These are phyloP conservation scores for Psittacus erithacus DNA, from an alignment of 2,113 vertebrate species.

Conservation along the genomic window DNA sequence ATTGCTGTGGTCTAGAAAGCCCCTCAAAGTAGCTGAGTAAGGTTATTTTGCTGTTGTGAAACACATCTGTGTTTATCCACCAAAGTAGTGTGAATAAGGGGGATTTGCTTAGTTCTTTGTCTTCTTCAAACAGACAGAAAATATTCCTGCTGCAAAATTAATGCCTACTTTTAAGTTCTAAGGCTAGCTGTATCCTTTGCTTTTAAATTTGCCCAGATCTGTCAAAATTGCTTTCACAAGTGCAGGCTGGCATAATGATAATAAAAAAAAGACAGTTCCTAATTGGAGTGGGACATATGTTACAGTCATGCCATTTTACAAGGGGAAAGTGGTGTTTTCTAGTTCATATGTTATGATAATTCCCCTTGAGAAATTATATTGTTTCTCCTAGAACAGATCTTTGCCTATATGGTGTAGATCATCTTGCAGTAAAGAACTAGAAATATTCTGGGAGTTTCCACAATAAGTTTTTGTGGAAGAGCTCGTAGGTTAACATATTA, in stretches of 20 bases:
- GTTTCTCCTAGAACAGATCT: slow-evolving; percentile 18
- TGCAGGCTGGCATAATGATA: slow-evolving; percentile 37
- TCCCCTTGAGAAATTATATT: slow-evolving; percentile 13
- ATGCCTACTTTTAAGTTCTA: slow-evolving; percentile 33
- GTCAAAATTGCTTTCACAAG: slow-evolving; percentile 57
- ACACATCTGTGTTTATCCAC: not conserved
- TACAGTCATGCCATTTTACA: slow-evolving; percentile 27
- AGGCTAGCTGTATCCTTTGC: slow-evolving; percentile 19
- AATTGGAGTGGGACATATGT: slow-evolving; percentile 49
- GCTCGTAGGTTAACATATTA: slow-evolving; percentile 11
- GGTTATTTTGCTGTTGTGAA: not conserved
- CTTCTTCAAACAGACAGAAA: slow-evolving; percentile 42
- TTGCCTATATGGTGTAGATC: not conserved
- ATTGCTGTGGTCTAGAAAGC: not conserved
- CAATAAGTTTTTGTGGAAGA: not conserved
- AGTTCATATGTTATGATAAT: not conserved
- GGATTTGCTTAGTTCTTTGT: slow-evolving; percentile 15
- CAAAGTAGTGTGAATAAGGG: not conserved
- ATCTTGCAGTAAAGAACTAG: not conserved
- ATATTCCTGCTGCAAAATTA: slow-evolving; percentile 26
- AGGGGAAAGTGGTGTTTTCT: slow-evolving; percentile 22
- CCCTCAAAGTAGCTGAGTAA: not conserved
- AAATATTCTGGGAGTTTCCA: not conserved
- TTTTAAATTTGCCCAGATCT: slow-evolving; percentile 64
- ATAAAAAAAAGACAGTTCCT: slow-evolving; percentile 49